Conservation (phyloP, 2,113 vertebrate species). For the Istiophorus platypterus region DNA sequence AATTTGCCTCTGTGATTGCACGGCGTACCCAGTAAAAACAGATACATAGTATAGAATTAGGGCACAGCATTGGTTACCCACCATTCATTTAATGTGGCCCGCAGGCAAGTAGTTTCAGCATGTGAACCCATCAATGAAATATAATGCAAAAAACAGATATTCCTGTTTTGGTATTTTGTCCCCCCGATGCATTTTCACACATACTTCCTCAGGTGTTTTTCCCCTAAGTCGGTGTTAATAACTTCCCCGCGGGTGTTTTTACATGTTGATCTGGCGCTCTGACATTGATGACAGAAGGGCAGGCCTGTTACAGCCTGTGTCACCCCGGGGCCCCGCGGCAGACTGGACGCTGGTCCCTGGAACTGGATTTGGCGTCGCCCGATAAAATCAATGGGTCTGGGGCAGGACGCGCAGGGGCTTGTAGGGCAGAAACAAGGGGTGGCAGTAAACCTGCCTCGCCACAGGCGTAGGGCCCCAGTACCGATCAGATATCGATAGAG, state of each 20-base stretch:
- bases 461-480: no score
- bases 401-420: slow-evolving; percentile 49
- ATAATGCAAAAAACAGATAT: neutral
- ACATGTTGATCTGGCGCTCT: slow-evolving; percentile 51
- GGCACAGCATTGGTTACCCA: neutral
- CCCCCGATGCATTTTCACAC: neutral
- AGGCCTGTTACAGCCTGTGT: slow-evolving; percentile 42
- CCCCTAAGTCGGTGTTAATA: neutral
- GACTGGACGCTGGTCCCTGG: slow-evolving; percentile 70
- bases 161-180: neutral
- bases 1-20: neutral
- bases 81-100: slow-evolving; percentile 4
- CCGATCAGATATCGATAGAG: no score
- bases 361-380: slow-evolving; percentile 71
- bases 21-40: neutral
- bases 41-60: neutral
- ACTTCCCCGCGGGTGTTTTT: slow-evolving; percentile 31
- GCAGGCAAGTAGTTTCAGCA: slow-evolving; percentile 5
- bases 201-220: neutral
- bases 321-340: slow-evolving; percentile 51
- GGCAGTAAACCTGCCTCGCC: neutral
- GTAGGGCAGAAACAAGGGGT: slow-evolving; percentile 48
- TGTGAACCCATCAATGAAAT: neutral
- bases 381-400: slow-evolving; percentile 83
- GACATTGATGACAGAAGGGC: slow-evolving; percentile 64